These are phyloP conservation scores for Drosophila pseudoananassae DNA, from an alignment of 1,140 invertebrate species.

Conservation along the genomic window DNA sequence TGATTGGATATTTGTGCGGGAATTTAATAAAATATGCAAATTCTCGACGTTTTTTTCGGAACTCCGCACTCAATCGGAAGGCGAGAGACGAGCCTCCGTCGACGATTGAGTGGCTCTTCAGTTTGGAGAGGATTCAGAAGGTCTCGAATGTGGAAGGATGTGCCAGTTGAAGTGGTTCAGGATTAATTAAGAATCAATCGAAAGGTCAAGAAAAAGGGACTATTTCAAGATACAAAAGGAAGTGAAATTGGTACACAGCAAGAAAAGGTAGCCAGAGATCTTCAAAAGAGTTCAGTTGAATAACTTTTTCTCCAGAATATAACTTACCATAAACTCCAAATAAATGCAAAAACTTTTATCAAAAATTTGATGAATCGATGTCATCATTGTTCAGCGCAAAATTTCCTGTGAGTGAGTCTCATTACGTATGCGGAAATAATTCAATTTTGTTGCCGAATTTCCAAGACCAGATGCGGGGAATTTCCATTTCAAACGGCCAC, in stretches of 20 bases:
- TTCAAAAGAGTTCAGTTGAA: background rate
- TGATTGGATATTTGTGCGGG: constrained; percentile 79
- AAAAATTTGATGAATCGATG: constrained; percentile 23
- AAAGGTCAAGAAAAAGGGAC: constrained; percentile 20
- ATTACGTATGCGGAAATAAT: constrained; percentile 41
- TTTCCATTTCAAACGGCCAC: constrained; percentile 29
- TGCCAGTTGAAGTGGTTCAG: constrained; percentile 32
- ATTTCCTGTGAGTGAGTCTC: constrained; percentile 12
- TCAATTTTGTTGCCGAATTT: constrained; percentile 30
- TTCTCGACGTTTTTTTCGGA: constrained; percentile 58
- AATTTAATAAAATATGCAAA: constrained; percentile 83
- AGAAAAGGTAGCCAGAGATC: background rate
- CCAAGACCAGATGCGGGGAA: constrained; percentile 17
- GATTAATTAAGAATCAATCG: constrained; percentile 38
- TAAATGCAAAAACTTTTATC: background rate
- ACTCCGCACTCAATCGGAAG: constrained; percentile 60
- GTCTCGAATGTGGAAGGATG: constrained; percentile 15
- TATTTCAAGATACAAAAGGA: background rate
- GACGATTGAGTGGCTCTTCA: constrained; percentile 50
- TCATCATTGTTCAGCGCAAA: constrained; percentile 5
- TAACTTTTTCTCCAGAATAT: background rate
- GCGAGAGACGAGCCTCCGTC: constrained; percentile 30
- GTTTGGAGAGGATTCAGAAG: constrained; percentile 19
- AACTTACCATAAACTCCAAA: background rate
- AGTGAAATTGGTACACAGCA: background rate